Conservation (phyloP, 2,797 vertebrate genomes). For the Typhlichthys subterraneus region DNA sequence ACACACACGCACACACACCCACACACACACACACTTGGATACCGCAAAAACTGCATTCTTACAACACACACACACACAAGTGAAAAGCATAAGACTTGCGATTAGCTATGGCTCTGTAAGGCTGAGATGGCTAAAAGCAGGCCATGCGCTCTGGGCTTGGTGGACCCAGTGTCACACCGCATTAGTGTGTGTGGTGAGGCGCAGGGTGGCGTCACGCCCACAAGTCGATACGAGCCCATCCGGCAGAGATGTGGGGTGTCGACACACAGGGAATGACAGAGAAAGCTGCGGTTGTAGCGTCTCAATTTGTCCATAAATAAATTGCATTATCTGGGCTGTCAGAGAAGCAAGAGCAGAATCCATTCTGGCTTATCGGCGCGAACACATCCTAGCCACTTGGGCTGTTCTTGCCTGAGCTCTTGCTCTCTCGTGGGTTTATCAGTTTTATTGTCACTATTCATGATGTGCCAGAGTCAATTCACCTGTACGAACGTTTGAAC, state of each 20-base stretch:
- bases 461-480: constrained; percentile 23
- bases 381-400: constrained; percentile 52
- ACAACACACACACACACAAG: constrained; percentile 8
- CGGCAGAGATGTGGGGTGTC: background rate
- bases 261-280: too few relatives aligned
- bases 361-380: constrained; percentile 54
- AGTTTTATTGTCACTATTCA: constrained; percentile 33
- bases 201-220: constrained; percentile 30
- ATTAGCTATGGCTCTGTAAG: constrained; percentile 56
- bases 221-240: constrained; percentile 42
- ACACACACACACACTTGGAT: constrained; percentile 14
- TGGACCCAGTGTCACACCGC: constrained; percentile 44
- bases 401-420: background rate
- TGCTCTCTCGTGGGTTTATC: constrained; percentile 19
- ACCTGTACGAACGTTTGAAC: background rate
- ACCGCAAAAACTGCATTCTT: constrained; percentile 7
- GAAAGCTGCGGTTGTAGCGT: constrained; percentile 45
- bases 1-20: background rate
- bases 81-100: constrained; percentile 48
- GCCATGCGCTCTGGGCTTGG: constrained; percentile 28
- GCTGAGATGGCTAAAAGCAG: constrained; percentile 55
- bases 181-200: constrained; percentile 38
- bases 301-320: constrained; percentile 53
- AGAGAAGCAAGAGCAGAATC: constrained; percentile 54
- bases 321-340: constrained; percentile 61